These are phyloP conservation scores for Panthera leo DNA, from an alignment of 2,113 vertebrate genomes.

Conservation along the genomic window DNA sequence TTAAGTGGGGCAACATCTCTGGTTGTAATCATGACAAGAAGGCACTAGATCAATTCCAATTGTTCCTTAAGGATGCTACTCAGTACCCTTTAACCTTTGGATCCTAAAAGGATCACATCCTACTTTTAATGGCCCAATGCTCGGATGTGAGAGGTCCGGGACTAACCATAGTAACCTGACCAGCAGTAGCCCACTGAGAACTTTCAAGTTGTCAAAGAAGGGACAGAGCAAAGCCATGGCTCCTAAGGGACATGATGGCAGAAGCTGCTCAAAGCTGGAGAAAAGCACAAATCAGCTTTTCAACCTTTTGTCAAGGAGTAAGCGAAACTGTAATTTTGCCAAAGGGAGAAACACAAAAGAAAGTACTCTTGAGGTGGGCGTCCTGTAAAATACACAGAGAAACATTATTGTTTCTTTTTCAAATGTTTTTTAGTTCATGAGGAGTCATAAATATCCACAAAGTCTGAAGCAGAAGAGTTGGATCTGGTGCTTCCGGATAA, in stretches of 20 bases:
- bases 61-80: background rate
- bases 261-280: background rate
- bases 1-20: background rate
- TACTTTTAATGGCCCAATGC: background rate
- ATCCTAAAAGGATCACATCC: background rate
- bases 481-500: background rate
- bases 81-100: background rate
- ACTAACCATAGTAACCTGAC: background rate
- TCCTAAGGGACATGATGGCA: background rate
- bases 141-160: background rate
- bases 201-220: background rate
- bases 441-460: background rate
- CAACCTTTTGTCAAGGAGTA: background rate
- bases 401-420: background rate
- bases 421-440: background rate
- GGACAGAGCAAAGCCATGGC: background rate
- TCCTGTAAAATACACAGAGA: background rate
- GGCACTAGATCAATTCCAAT: background rate
- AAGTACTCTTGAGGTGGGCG: background rate
- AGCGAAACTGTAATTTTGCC: background rate
- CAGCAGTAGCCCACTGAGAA: background rate
- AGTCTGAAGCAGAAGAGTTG: background rate
- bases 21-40: background rate
- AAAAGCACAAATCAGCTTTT: background rate
- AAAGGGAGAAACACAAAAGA: slow-evolving; percentile 1